Evolutionary conservation across 2,113 vertebrate species (phyloP).

Genomic region (Ageneiosus marmoratus): DNA sequence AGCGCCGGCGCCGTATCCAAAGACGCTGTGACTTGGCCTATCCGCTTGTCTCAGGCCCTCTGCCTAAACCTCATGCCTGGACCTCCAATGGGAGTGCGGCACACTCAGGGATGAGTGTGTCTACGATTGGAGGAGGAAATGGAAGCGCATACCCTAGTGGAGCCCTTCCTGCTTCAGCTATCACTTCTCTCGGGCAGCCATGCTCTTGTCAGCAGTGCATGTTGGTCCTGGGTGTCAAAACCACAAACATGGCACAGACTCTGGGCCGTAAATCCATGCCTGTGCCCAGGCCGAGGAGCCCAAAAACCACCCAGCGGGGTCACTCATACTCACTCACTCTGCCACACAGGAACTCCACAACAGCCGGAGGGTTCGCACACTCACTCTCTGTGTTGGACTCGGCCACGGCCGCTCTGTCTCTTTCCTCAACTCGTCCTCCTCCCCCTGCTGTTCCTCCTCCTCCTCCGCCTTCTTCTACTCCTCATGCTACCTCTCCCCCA

Average conservation of each 20-base stretch:
- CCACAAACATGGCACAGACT: constrained; percentile 72
- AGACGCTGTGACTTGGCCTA: constrained; percentile 88
- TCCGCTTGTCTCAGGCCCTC: constrained; percentile 83
- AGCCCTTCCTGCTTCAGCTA: constrained; percentile 72
- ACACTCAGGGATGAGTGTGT: constrained; percentile 70
- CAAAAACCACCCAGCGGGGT: constrained; percentile 64
- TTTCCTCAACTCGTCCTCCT: constrained; percentile 70
- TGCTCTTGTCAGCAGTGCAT: constrained; percentile 91
- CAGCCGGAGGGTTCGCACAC: constrained; percentile 62
- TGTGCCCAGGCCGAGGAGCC: constrained; percentile 68
- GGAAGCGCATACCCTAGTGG: constrained; percentile 75
- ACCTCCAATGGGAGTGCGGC: constrained; percentile 69
- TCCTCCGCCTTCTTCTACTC: constrained; percentile 61
- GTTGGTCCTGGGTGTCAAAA: constrained; percentile 85
- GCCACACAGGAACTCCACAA: constrained; percentile 71
- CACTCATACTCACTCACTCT: constrained; percentile 72
- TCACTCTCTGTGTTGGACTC: constrained; percentile 62
- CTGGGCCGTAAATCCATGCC: constrained; percentile 70
- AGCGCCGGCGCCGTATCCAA: constrained; percentile 87
- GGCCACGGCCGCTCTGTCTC: constrained; percentile 72
- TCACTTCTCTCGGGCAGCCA: constrained; percentile 75
- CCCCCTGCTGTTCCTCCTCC: constrained; percentile 72
- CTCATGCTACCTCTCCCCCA: constrained; percentile 54
- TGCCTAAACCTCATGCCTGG: constrained; percentile 79
- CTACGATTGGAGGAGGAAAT: constrained; percentile 69